These are phyloP conservation scores for Lucilia cuprina DNA, from an alignment of 1,140 invertebrate species.

Conservation along the genomic window DNA sequence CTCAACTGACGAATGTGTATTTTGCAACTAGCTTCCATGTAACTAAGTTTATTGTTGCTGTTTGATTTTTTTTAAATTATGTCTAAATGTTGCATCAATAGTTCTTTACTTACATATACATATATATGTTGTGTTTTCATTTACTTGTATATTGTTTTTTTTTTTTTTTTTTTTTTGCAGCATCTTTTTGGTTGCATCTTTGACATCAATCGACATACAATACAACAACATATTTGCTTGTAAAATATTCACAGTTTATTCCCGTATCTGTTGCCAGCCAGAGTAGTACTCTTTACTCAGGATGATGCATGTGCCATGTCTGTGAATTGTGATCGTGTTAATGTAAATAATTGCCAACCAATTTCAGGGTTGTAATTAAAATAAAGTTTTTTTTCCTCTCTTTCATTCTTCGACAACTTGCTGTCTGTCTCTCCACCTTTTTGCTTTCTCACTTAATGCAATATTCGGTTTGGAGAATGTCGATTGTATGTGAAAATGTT, in stretches of 20 bases:
- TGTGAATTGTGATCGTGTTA: conserved; percentile 31
- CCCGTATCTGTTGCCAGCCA: not conserved
- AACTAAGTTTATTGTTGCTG: not conserved
- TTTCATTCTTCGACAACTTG: not conserved
- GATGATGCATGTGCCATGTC: conserved; percentile 19
- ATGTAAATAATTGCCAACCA: conserved; percentile 30
- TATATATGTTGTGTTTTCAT: not conserved
- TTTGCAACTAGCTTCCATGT: not conserved
- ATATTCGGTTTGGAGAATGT: not conserved
- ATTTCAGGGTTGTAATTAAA: conserved; percentile 23
- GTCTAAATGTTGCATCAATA: conserved; percentile 1
- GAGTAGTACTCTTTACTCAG: too few relatives aligned
- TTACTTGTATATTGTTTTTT: not conserved
- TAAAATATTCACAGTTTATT: not conserved
- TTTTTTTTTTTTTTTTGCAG: not conserved
- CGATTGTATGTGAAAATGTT: not conserved
- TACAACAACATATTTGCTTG: not conserved
- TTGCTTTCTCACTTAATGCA: not conserved
- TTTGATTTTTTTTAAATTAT: not conserved
- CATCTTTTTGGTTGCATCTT: conserved; percentile 7
- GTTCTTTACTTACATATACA: too few relatives aligned
- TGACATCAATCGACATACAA: conserved; percentile 14
- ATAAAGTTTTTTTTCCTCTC: not conserved
- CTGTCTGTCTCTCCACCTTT: not conserved
- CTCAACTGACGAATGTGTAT: not conserved